Conservation (phyloP, 1,140 invertebrate species). For the Tetramorium simillimum region DNA sequence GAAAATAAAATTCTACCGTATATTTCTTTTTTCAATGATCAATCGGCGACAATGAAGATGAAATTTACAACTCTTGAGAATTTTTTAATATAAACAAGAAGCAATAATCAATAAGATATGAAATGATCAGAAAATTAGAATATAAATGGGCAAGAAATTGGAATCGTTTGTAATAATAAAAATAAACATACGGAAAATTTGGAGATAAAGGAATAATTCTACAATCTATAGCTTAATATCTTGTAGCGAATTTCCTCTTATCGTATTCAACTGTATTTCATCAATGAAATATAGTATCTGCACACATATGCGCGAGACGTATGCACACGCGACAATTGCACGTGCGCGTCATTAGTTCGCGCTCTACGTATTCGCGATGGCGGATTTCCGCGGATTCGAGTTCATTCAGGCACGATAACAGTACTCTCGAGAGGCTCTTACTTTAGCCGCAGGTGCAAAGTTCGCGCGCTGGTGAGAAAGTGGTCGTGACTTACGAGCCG, state of each 20-base stretch:
- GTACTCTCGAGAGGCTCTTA: conserved; percentile 28
- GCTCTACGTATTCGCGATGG: conserved; percentile 2
- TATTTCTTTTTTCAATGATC: not conserved
- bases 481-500: conserved; percentile 63
- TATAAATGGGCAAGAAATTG: not conserved
- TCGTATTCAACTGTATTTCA: not conserved
- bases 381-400: conserved; percentile 23
- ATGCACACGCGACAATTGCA: conserved; percentile 2
- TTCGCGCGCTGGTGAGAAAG: conserved; percentile 56
- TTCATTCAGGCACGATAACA: conserved; percentile 48
- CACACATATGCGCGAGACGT: not conserved
- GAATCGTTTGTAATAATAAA: not conserved
- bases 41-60: not conserved
- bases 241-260: not conserved
- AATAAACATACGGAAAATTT: not conserved
- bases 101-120: not conserved
- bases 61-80: not conserved
- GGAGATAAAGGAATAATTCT: not conserved
- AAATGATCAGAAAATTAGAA: not conserved
- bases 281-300: conserved; percentile 21
- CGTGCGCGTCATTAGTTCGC: conserved; percentile 30
- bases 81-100: not conserved
- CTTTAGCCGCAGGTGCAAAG: conserved; percentile 43
- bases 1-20: not conserved
- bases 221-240: not conserved